phyloP scores from a whole-genome alignment of 2,797 vertebrate genomes.

The Micropoecilia bifurca region DNA sequence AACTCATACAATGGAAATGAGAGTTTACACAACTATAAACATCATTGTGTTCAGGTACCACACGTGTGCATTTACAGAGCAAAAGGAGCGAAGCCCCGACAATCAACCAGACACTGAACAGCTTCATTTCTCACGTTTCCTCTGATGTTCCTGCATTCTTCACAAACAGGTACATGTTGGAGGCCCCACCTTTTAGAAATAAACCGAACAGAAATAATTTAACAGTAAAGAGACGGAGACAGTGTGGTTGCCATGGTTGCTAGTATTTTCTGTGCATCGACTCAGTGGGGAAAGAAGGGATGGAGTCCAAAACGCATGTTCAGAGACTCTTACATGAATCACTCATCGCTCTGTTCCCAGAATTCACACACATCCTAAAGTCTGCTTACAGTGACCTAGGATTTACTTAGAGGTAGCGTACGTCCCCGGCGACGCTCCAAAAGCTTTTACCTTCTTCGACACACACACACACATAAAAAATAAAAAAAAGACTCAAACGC shows the following conservation, averaged over 20 bases:
- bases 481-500: not conserved
- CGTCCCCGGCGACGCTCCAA: constrained; percentile 26
- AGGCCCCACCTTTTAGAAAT: constrained; percentile 6
- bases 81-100: constrained; percentile 16
- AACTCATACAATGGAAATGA: constrained; percentile 55
- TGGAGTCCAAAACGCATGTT: constrained; percentile 10
- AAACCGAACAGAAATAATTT: constrained; percentile 28
- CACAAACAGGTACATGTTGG: constrained; percentile 26
- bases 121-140: constrained; percentile 3
- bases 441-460: constrained; percentile 10
- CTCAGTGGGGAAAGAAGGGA: constrained; percentile 11
- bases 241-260: constrained; percentile 12
- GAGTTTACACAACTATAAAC: constrained; percentile 52
- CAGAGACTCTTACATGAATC: constrained; percentile 25
- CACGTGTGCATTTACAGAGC: constrained; percentile 36
- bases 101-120: constrained; percentile 10
- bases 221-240: constrained; percentile 23
- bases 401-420: constrained; percentile 61
- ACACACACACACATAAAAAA: not conserved
- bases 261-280: constrained; percentile 10
- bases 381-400: constrained; percentile 62
- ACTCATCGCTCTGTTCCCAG: constrained; percentile 13
- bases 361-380: constrained; percentile 16
- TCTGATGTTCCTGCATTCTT: constrained; percentile 14
- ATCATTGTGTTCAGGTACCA: constrained; percentile 28